Evolutionary conservation across 2,113 vertebrate species (phyloP), one percentile per base, ranked within the genome.

Genomic region (Clarias macrocephalus): DNA sequence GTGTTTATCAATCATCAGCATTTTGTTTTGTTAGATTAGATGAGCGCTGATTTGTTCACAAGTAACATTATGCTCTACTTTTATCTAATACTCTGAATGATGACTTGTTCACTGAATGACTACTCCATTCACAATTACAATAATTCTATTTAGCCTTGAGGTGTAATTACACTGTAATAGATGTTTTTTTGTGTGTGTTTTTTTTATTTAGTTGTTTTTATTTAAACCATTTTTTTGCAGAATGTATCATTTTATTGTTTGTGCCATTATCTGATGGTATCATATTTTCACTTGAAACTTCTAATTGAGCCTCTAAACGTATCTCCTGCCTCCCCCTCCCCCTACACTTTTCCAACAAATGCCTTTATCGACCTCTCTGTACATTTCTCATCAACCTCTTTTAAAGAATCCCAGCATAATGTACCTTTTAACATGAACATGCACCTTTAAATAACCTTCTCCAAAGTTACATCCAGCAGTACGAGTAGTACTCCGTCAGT

Each of bases 91-190:
- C 37, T 68, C 25, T 75, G 48, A 62, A 33, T 87, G 10, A 77
- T 63, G 25, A 52, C 56, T 15, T 30, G 30, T 54, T 62, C 23
- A 13, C 13, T 0, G 12, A 79, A 79, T 68, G 72, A 87, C 86
- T 79, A 83, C 86, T 86, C 25, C 30, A 28, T 52, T 87, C 28
- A 77, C 42, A 83, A 48, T 28, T 57, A 82, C 80, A 70, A 80
- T 28, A 62, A 86, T 85, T 75, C 37, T 52, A 57, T 84, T 84
- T 82, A 84, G 54, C 82, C 37, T 88, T 59, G 72, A 79, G 52
- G 25, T 82, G 77, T 82, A 84, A 77, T 77, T 83, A 88, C 85
- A 88, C 87, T 90, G 87, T 88, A 85, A 59, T 82, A 70, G 77
- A 84, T 37, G 30, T 68, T 52, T 9, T 42, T 76, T 42, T 73